A percentile compares a stretch with the other conserved stretches of the same genome.
phyloP scores from a whole-genome alignment of 2,888 invertebrate genomes.

The Drosophila falleni region DNA sequence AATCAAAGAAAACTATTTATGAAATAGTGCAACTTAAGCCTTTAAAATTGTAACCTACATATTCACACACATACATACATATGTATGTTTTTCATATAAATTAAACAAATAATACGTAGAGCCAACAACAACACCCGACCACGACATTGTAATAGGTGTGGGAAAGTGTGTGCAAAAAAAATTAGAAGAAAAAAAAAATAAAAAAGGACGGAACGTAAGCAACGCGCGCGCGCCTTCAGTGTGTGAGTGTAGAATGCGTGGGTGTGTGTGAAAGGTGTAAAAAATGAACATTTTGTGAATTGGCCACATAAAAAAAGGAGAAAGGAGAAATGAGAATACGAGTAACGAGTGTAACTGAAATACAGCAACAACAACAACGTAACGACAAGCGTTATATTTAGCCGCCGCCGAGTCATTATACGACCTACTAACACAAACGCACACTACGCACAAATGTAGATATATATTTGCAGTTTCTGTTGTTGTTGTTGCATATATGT shows the following conservation, averaged over 20 bases:
- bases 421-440: constrained; percentile 67
- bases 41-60: constrained; percentile 18
- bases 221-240: constrained; percentile 63
- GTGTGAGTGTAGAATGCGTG: constrained; percentile 72
- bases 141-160: constrained; percentile 50
- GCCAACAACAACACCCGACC: constrained; percentile 46
- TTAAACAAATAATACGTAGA: constrained; percentile 32
- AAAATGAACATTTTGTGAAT: constrained; percentile 79
- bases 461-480: constrained; percentile 47
- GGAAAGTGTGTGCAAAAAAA: constrained; percentile 51
- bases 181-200: neutral
- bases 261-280: constrained; percentile 78
- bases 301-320: constrained; percentile 61
- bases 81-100: constrained; percentile 16
- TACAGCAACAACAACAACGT: constrained; percentile 49
- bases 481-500: constrained; percentile 27
- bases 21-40: constrained; percentile 52
- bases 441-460: constrained; percentile 66
- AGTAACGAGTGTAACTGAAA: constrained; percentile 74
- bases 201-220: constrained; percentile 52
- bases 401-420: constrained; percentile 68
- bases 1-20: constrained; percentile 48
- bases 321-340: constrained; percentile 48
- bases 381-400: constrained; percentile 74
- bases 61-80: constrained; percentile 15